phyloP scores from a whole-genome alignment of 2,113 vertebrate species.

The Hydrochoerus hydrochaeris region DNA sequence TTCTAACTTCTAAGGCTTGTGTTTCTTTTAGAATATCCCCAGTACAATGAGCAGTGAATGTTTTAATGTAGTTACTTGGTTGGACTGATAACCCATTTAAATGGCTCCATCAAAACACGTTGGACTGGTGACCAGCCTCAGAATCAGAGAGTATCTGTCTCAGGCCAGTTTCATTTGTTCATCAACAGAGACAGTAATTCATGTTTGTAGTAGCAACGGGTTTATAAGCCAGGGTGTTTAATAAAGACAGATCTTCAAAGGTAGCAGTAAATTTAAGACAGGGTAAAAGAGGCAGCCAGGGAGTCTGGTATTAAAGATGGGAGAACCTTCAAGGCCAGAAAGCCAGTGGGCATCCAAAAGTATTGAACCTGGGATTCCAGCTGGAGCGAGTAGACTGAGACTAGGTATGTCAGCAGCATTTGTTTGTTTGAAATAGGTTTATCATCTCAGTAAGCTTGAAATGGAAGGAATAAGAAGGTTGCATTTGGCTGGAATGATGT shows the following conservation, averaged over 20 bases:
- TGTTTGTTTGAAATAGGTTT: not conserved
- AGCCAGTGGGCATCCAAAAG: not conserved
- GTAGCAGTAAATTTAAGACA: not conserved
- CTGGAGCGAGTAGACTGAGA: not conserved
- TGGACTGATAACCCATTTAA: not conserved
- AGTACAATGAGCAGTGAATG: not conserved
- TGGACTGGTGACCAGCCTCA: not conserved
- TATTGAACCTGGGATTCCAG: not conserved
- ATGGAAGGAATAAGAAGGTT: not conserved
- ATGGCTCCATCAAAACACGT: not conserved
- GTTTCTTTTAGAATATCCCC: not conserved
- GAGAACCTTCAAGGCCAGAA: not conserved
- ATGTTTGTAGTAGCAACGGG: not conserved
- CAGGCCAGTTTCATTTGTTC: not conserved
- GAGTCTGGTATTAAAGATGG: not conserved
- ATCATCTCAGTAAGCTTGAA: not conserved
- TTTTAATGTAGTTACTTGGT: not conserved
- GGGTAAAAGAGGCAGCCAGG: not conserved
- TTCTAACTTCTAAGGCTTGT: not conserved
- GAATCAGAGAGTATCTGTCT: not conserved
- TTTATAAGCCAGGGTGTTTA: not conserved
- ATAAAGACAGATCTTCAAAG: slow-evolving; percentile 5
- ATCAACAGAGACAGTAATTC: not conserved
- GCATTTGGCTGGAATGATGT: not conserved
- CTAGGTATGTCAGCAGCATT: not conserved